Percentiles rank a stretch among this genome's conserved stretches.
phyloP scores from a whole-genome alignment of 2,797 vertebrate species.

The Chelon labrosus region DNA sequence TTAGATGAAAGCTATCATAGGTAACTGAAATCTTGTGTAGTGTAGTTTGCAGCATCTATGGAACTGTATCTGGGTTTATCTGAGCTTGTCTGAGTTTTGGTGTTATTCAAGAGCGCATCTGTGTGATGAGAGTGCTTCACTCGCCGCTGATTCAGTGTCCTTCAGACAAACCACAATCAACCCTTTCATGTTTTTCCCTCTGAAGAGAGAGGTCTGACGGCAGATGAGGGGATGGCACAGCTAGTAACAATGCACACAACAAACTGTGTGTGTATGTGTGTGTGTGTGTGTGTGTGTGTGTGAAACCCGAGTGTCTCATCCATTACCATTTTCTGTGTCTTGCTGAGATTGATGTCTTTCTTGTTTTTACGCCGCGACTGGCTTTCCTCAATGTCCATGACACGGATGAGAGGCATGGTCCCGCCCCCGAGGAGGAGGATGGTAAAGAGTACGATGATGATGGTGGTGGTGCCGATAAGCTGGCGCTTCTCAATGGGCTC shows the following conservation, averaged over 20 bases:
- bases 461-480: conserved; percentile 97
- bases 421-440: conserved; percentile 94
- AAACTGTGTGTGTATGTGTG: conserved; percentile 6
- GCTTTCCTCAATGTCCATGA: conserved; percentile 96
- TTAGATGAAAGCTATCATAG: conserved; percentile 27
- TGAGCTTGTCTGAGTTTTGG: conserved; percentile 12
- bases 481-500: conserved; percentile 98
- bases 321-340: conserved; percentile 98
- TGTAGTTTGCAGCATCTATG: conserved; percentile 19
- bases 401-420: conserved; percentile 96
- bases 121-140: conserved; percentile 30
- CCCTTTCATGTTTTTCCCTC: conserved; percentile 54
- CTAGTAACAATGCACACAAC: conserved; percentile 2
- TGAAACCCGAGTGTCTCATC: background rate
- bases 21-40: conserved; percentile 35
- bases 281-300: background rate
- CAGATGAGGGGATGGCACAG: conserved; percentile 31
- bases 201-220: conserved; percentile 34
- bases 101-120: conserved; percentile 16
- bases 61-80: conserved; percentile 14
- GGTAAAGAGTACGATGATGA: conserved; percentile 97
- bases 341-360: conserved; percentile 98
- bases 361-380: conserved; percentile 90
- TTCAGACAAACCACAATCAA: conserved; percentile 47
- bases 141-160: conserved; percentile 33